Evolutionary conservation across 2,888 invertebrate species (phyloP), one percentile per base, ranked within the genome.

Genomic region (Oscheius sp.): DNA sequence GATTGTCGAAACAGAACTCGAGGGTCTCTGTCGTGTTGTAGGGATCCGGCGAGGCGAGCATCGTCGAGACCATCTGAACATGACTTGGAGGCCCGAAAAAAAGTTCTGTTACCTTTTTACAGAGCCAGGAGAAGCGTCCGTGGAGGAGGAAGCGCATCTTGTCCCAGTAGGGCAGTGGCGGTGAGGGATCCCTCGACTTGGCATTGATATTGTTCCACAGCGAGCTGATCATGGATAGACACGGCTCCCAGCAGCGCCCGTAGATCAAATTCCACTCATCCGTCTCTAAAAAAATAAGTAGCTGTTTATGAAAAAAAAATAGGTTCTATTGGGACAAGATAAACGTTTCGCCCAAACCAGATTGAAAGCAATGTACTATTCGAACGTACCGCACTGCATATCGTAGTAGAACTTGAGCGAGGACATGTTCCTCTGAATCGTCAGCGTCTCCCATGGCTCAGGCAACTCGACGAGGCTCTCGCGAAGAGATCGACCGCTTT

Each of bases 201-300:
- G 89, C 89, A 81, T 90, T 91, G 79, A 92, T 86, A 58, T 81
- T 80, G 72, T 86, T 86, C 86, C 88, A 89, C 57, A 86, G 85
- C 35, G 87, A 77, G 42, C 82, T 83, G 21, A 88, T 85, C 89
- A 89, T 89, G 0, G 96, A 94, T 74, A 96, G 93, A 21, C 95
- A 95, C 0, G 99, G 97, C 89, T 99, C 99, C 99, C 99, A 99
- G 90, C 98, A 98, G 0, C 98, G 96, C 0, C 99, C 99, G 89
- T 99, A 98, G 0, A 97, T 96, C 89, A 96, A 94, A 88, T 94
- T 94, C 89, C 93, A 94, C 82, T 94, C 84, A 3, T 84, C 79
- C 13, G 90, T 86, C 79, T 91, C 90, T 88, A 75, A 68, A 79
- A 79, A 21, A 21, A 21, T 21, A 21, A 21, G 21, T 21, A 21